Evolutionary conservation across 2,888 invertebrate species (phyloP).

Genomic region (Ichneumon xanthorius): DNA sequence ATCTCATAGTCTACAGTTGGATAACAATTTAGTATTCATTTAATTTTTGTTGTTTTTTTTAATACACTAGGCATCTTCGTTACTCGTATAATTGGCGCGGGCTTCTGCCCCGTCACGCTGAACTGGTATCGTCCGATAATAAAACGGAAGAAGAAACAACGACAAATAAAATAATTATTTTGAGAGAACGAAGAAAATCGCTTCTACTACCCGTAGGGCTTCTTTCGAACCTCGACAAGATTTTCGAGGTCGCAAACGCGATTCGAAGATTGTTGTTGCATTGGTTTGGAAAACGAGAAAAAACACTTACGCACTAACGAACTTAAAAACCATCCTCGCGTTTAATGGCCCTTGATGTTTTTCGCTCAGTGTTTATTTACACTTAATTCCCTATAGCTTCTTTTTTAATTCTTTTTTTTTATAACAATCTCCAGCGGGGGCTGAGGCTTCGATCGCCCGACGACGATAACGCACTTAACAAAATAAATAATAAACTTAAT

Average conservation of each 20-base stretch:
- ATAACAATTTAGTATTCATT: slow-evolving; percentile 74
- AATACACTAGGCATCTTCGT: slow-evolving; percentile 47
- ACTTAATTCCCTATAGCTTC: slow-evolving; percentile 38
- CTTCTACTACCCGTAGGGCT: slow-evolving; percentile 9
- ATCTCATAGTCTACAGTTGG: slow-evolving; percentile 76
- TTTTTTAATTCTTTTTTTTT: neutral
- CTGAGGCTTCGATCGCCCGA: slow-evolving; percentile 30
- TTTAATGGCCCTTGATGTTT: slow-evolving; percentile 9
- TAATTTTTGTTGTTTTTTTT: slow-evolving; percentile 27
- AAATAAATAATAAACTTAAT: slow-evolving; percentile 64
- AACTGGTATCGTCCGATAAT: slow-evolving; percentile 23
- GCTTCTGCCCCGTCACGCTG: slow-evolving; percentile 20
- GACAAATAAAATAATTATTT: neutral
- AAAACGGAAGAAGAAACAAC: slow-evolving; percentile 14
- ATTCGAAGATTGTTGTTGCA: slow-evolving; percentile 9
- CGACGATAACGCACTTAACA: slow-evolving; percentile 35
- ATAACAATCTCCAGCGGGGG: slow-evolving; percentile 23
- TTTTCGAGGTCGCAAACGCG: slow-evolving; percentile 8
- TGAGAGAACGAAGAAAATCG: neutral
- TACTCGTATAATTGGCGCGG: slow-evolving; percentile 46
- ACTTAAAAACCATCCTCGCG: slow-evolving; percentile 19
- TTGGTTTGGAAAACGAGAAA: slow-evolving; percentile 16
- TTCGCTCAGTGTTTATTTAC: slow-evolving; percentile 33
- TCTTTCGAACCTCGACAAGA: slow-evolving; percentile 26
- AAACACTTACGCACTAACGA: slow-evolving; percentile 27